Base-by-base conservation (phyloP, 2,113 vertebrate genomes). In the Eupsittula cactorum region DNA sequence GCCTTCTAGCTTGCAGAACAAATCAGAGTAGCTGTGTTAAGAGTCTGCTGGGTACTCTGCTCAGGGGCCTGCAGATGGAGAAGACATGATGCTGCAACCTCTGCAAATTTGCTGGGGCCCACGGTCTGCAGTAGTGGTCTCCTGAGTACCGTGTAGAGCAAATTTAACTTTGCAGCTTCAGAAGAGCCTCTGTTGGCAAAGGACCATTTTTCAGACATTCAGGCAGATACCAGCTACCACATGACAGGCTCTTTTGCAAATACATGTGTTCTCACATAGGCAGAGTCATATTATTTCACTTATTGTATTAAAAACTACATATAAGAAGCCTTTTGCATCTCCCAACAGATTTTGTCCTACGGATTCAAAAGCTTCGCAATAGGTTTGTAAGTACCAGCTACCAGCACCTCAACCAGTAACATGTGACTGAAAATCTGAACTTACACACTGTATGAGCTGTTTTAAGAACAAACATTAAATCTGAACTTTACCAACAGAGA, bases 41-140 rank as follows among this genome's bases (percentile, higher is more conserved):
- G 79, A 21, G 39, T 17, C 39, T 67, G 12, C 27, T 42, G 62
- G 8, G 33, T 35, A 6, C 19, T 57, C 33, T 73, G 37, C 42
- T 67, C 9, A 0, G 1, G n/a, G 44, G 16, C 63, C 53, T 68
- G n/a, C 0, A 2, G 23, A 33, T 35, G 21, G 41, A 70, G 49
- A 83, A 42, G 68, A 44, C 0, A 0, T 7, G 16, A 73, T 23
- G 35, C 12, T 41, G 35, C 31, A 33, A 46, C 21, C 18, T 47
- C 47, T 55, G 46, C 17, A n/a, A 55, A 86, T 13, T 33, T 1
- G 1, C 49, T 35, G 67, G 23, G 62, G 49, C 50, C 44, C 1
- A 0, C 24, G 13, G 21, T 67, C 52, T 87, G 24, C 42, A 9
- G 8, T 6, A 16, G 50, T 1, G 9, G 14, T 16, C 25, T 79